phyloP scores from a whole-genome alignment of 1,140 invertebrate species.

The Heliconius nattereri region DNA sequence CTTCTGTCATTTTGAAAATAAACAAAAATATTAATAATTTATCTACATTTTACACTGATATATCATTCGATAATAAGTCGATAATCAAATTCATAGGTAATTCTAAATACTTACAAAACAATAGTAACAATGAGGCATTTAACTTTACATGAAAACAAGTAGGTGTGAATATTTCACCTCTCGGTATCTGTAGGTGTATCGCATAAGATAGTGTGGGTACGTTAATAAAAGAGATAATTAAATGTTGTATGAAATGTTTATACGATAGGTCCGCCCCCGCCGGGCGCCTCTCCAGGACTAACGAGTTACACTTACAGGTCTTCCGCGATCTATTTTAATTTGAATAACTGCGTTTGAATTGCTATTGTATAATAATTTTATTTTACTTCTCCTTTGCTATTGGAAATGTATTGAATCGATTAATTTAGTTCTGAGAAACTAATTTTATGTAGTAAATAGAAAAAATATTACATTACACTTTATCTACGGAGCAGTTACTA shows the following conservation, averaged over 20 bases:
- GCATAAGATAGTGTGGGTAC: constrained; percentile 31
- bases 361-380: background rate
- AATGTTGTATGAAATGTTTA: constrained; percentile 76
- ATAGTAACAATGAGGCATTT: constrained; percentile 39
- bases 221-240: constrained; percentile 76
- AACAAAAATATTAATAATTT: too few species aligned
- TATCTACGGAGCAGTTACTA: too few species aligned
- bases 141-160: constrained; percentile 45
- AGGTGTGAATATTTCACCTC: constrained; percentile 61
- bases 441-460: too few species aligned
- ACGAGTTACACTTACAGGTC: constrained; percentile 51
- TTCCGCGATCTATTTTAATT: constrained; percentile 47
- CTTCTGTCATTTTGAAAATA: too few species aligned
- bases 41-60: too few species aligned
- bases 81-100: constrained; percentile 44
- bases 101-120: constrained; percentile 41
- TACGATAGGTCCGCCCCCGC: constrained; percentile 57
- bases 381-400: background rate
- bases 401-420: too few species aligned
- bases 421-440: background rate
- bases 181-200: constrained; percentile 59
- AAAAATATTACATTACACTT: too few species aligned
- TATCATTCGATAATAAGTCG: constrained; percentile 13
- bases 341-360: constrained; percentile 38
- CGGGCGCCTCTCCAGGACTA: constrained; percentile 61